These are phyloP conservation scores for Dicyrtomina minuta DNA, from an alignment of 2,888 invertebrate species.

Conservation along the genomic window DNA sequence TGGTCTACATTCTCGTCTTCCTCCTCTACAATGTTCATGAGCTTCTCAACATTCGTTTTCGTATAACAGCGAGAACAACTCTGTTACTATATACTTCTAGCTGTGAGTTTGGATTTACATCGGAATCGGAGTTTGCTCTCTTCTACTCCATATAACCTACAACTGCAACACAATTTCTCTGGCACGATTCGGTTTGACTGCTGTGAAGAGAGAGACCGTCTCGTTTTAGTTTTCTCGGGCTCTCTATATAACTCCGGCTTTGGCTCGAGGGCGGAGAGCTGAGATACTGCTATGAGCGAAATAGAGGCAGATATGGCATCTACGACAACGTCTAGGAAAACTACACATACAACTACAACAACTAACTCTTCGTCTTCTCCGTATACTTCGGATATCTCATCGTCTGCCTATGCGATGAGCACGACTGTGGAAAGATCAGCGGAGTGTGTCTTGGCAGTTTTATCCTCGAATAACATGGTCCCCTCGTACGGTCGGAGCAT, in stretches of 20 bases:
- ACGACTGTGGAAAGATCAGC: slow-evolving; percentile 30
- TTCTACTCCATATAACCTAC: no score
- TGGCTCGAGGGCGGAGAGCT: not conserved
- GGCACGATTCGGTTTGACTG: not conserved
- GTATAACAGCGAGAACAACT: no score
- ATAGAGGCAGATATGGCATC: slow-evolving; percentile 10
- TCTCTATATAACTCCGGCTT: no score
- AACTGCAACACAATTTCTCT: not conserved
- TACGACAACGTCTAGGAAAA: slow-evolving; percentile 12
- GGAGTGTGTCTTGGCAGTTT: slow-evolving; percentile 28
- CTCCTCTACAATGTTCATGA: no score
- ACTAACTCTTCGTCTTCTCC: no score
- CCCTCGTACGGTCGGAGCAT: slow-evolving; percentile 26
- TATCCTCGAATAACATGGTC: slow-evolving; percentile 3
- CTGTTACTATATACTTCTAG: no score
- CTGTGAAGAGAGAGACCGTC: slow-evolving; percentile 1
- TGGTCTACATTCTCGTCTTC: no score
- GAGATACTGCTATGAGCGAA: slow-evolving; percentile 25
- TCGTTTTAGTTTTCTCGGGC: no score
- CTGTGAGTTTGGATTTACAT: no score
- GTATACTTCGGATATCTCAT: slow-evolving; percentile 21
- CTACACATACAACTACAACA: slow-evolving; percentile 1
- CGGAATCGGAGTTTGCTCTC: no score
- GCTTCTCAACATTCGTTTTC: no score
- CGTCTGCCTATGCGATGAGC: slow-evolving; percentile 32